Evolutionary conservation across 1,140 invertebrate genomes (phyloP), one percentile per base, ranked within the genome.

Genomic region (Drosophila ironensis): DNA sequence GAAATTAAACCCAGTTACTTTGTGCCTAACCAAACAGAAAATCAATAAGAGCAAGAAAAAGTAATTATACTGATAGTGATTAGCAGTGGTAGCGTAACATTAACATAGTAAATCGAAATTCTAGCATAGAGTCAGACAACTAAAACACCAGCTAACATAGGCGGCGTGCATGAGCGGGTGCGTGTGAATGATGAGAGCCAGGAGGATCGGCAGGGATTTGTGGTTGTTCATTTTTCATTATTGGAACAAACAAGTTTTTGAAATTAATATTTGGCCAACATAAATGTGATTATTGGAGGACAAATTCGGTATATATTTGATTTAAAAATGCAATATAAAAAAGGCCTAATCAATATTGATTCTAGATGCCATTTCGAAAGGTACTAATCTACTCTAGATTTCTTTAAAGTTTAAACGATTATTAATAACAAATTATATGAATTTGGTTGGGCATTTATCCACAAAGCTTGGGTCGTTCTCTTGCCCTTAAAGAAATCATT

Each of bases 1-100:
- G 22, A 24, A 42, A 48, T 40, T 16, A 73, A 70, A 84, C 53
- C 61, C 78, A 84, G 78, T 82, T 82, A 82, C 78, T 78, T 82
- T 84, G 78, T 82, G 78, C 78, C 78, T 82, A 82, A 82, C 78
- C 78, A 76, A 76, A 68, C 50, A 51, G 45, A 67, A 73, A 69
- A 69, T 70, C 75, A 75, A 80, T 81, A 81, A 68, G 47, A 81
- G 52, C 60, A 82, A 72, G 61, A 82, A 84, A 64, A 64, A 73
- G 63, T 69, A 41, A 74, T 54, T 53, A 50, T 53, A 70, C 47
- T 52, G 59, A 64, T 76, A 81, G 64, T 40, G 60, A 72, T 48
- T 64, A 80, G 72, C 51, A 71, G 41, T 22, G 35, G 48, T 77
- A 82, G 72, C 51, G 25, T 78, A 53, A 66, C 60, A n/a, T 25